Percentiles rank a stretch among this genome's conserved stretches.
These are phyloP conservation scores for Heliothis peltigera DNA, from an alignment of 2,888 invertebrate species.

Conservation along the genomic window DNA sequence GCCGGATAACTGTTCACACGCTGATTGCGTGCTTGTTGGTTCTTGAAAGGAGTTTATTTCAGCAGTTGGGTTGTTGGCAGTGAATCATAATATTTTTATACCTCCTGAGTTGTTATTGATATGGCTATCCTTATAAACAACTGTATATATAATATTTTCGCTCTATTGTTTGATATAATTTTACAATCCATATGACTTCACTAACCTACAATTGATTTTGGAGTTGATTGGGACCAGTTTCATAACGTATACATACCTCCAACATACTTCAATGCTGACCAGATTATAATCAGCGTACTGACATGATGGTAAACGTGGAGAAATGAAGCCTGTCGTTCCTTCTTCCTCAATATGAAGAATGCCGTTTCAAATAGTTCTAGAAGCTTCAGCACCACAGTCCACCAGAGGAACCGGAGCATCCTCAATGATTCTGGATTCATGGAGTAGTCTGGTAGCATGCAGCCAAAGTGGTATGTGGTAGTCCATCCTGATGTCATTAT, in stretches of 20 bases:
- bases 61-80: not conserved
- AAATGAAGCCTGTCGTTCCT: constrained; percentile 92
- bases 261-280: constrained; percentile 91
- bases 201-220: no score
- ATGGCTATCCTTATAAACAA: constrained; percentile 4
- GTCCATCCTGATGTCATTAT: constrained; percentile 92
- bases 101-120: not conserved
- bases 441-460: constrained; percentile 93
- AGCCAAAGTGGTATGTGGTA: constrained; percentile 91
- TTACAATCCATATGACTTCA: not conserved
- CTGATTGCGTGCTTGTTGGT: constrained; percentile 6
- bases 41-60: not conserved
- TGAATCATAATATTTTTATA: not conserved
- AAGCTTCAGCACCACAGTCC: constrained; percentile 91
- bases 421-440: constrained; percentile 91
- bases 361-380: constrained; percentile 92
- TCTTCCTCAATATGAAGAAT: constrained; percentile 93
- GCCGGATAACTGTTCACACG: constrained; percentile 10
- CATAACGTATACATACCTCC: constrained; percentile 88
- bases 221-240: not conserved
- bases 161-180: not conserved
- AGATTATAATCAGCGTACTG: constrained; percentile 90
- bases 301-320: constrained; percentile 94
- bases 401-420: constrained; percentile 90
- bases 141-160: not conserved